Conservation (phyloP, 2,797 vertebrate species). For the Acanthurus lineatus region DNA sequence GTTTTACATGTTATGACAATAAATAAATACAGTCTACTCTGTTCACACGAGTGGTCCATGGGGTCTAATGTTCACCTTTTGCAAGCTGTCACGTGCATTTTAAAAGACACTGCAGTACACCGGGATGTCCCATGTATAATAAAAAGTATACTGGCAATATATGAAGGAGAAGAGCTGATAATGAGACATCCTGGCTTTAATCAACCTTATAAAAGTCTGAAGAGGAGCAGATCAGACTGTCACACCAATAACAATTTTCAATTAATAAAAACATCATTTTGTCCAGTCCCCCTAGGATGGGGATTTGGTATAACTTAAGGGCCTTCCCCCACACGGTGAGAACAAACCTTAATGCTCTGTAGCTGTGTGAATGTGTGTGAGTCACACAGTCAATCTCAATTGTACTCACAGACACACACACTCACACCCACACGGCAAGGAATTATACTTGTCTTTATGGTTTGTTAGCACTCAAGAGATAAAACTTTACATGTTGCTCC, state of each 20-base stretch:
- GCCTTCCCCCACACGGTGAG: conserved; percentile 87
- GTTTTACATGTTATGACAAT: conserved; percentile 52
- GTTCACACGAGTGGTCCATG: conserved; percentile 47
- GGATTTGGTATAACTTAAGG: conserved; percentile 92
- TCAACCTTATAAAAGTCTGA: conserved; percentile 84
- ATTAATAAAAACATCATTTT: conserved; percentile 95
- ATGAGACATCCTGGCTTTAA: conserved; percentile 75
- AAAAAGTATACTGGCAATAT: conserved; percentile 60
- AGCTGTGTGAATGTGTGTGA: conserved; percentile 29
- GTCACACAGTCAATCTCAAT: conserved; percentile 16
- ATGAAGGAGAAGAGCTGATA: conserved; percentile 65
- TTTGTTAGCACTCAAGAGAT: conserved; percentile 99
- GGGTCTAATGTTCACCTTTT: conserved; percentile 56
- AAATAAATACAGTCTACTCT: conserved; percentile 58
- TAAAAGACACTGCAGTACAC: conserved; percentile 26
- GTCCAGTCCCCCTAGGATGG: conserved; percentile 88
- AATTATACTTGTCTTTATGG: conserved; percentile 92
- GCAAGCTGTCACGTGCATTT: conserved; percentile 36
- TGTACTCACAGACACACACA: conserved; percentile 18
- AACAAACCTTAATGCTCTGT: conserved; percentile 78
- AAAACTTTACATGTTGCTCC: conserved; percentile 99
- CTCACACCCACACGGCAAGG: conserved; percentile 45
- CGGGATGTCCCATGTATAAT: conserved; percentile 58
- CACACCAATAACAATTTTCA: conserved; percentile 94
- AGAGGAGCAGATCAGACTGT: conserved; percentile 84